phyloP scores from a whole-genome alignment of 1,140 invertebrate species.

The Pogonomyrmex barbatus region DNA sequence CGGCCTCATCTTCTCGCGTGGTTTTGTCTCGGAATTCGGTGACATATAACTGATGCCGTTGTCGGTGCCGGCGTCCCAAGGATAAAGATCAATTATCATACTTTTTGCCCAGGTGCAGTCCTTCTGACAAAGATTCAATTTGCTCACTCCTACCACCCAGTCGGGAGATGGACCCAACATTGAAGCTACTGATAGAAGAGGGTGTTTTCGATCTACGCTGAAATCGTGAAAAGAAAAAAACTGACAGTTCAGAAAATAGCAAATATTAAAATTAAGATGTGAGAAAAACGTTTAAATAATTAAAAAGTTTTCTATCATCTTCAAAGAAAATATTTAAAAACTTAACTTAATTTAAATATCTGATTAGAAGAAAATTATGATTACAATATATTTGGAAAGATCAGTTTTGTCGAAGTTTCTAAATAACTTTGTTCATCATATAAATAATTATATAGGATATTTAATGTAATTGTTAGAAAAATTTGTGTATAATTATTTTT shows the following conservation, averaged over 20 bases:
- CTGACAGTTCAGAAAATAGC: neutral
- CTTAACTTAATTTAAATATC: neutral
- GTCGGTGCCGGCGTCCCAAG: conserved; percentile 98
- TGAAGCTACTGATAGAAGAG: conserved; percentile 96
- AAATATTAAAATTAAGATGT: neutral
- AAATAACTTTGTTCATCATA: no score
- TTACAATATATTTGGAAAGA: no score
- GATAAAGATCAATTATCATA: conserved; percentile 94
- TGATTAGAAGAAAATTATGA: neutral
- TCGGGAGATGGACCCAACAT: conserved; percentile 98
- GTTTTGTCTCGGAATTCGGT: conserved; percentile 93
- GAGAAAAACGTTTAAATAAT: neutral
- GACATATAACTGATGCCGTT: conserved; percentile 97
- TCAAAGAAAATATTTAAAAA: neutral
- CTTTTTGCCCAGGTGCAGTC: conserved; percentile 96
- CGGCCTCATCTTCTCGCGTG: conserved; percentile 94
- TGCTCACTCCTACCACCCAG: conserved; percentile 97
- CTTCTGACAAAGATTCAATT: conserved; percentile 93
- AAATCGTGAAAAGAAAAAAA: neutral
- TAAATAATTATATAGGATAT: no score
- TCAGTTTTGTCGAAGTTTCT: no score
- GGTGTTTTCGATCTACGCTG: conserved; percentile 94
- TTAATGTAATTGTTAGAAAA: no score
- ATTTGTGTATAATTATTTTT: no score
- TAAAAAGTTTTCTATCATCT: neutral